These are phyloP conservation scores for Pachypsylla venusta DNA, from an alignment of 1,140 invertebrate genomes.

Conservation along the genomic window DNA sequence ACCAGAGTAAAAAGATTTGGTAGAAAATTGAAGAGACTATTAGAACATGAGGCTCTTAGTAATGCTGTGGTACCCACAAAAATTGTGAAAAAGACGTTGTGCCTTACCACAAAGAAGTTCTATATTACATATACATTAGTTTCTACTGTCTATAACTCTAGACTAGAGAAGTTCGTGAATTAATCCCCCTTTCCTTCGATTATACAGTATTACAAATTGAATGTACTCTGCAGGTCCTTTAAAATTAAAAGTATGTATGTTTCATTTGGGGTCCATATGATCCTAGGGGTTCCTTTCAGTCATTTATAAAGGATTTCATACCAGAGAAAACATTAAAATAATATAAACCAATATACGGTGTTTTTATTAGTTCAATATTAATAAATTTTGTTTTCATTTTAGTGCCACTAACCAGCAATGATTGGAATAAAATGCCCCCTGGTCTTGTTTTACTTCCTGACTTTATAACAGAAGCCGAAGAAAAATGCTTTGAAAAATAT, in stretches of 20 bases:
- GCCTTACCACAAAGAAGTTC: too few relatives aligned
- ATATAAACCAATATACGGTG: background rate
- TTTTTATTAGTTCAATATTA: background rate
- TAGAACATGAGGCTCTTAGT: too few relatives aligned
- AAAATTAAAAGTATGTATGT: background rate
- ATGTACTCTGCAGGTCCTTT: too few relatives aligned
- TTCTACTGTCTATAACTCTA: too few relatives aligned
- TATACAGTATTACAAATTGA: too few relatives aligned
- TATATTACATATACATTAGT: too few relatives aligned
- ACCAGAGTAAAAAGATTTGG: too few relatives aligned
- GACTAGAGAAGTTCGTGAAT: too few relatives aligned
- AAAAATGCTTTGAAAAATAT: conserved; percentile 42
- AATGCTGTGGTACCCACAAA: too few relatives aligned
- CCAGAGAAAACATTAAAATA: background rate
- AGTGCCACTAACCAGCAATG: conserved; percentile 31
- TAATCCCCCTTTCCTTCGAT: too few relatives aligned
- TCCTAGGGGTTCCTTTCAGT: background rate
- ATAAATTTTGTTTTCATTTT: conserved; percentile 18
- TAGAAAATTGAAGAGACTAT: background rate
- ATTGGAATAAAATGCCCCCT: conserved; percentile 36
- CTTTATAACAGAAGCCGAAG: conserved; percentile 59
- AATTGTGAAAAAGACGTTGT: too few relatives aligned
- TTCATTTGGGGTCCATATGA: background rate
- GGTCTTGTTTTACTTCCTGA: conserved; percentile 57
- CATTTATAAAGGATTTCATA: background rate